Evolutionary conservation across 2,113 vertebrate species (phyloP).

Genomic region (Hyaena hyaena): DNA sequence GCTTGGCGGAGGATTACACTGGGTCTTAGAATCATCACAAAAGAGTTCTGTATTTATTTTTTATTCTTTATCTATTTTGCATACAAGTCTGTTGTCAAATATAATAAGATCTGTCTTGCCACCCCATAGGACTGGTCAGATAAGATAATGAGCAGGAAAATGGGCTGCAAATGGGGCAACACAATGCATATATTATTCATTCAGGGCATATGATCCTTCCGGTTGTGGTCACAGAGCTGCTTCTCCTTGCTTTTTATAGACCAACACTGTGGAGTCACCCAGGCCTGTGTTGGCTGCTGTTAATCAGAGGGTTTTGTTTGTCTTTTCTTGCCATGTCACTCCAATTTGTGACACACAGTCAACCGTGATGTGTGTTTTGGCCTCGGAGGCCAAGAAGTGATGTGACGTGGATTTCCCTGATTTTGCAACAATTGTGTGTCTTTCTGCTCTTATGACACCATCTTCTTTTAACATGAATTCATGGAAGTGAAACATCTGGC

Average conservation of each 20-base stretch:
- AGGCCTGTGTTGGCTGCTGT: neutral
- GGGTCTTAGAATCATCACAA: neutral
- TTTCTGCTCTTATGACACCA: neutral
- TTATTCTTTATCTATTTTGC: neutral
- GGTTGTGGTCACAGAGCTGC: neutral
- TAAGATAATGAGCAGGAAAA: neutral
- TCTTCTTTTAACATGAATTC: conserved; percentile 5
- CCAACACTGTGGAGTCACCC: neutral
- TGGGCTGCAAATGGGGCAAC: neutral
- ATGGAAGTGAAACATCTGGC: neutral
- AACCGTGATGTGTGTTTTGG: neutral
- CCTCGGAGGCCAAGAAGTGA: neutral
- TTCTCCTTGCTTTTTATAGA: neutral
- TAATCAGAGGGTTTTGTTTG: neutral
- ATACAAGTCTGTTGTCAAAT: neutral
- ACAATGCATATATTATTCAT: neutral
- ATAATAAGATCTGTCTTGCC: neutral
- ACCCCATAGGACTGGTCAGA: neutral
- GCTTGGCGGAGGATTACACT: neutral
- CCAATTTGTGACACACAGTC: conserved; percentile 26
- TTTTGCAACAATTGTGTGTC: conserved; percentile 50
- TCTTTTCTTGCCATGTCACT: conserved; percentile 20
- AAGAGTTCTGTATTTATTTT: neutral
- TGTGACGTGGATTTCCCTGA: conserved; percentile 32
- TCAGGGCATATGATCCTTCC: neutral